These are phyloP conservation scores for Cochlearius cochlearius DNA, from an alignment of 2,113 vertebrate genomes.

Conservation along the genomic window DNA sequence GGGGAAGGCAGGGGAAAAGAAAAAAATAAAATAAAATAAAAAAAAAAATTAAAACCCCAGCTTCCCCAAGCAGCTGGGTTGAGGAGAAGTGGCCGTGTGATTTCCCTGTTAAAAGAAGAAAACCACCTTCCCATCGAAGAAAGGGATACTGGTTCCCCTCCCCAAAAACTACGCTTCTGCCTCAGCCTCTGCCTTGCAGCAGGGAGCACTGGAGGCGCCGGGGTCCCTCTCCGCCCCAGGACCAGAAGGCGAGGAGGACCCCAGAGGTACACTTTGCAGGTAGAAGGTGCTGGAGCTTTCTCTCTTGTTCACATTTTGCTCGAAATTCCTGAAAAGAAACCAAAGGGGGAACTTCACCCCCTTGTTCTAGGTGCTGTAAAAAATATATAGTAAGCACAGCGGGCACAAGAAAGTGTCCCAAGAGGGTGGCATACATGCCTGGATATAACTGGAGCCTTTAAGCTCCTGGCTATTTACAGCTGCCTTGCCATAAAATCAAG, in stretches of 20 bases:
- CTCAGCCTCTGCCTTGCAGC: background rate
- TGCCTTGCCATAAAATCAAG: background rate
- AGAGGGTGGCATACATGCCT: background rate
- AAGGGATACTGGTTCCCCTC: fast-evolving
- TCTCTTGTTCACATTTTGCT: background rate
- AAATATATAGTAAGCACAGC: background rate
- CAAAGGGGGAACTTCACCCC: background rate
- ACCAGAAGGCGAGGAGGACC: background rate
- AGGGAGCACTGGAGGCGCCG: background rate
- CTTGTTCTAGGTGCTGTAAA: background rate
- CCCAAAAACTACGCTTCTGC: background rate
- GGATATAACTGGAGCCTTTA: background rate
- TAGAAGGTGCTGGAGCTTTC: background rate
- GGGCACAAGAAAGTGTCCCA: background rate
- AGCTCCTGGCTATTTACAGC: background rate
- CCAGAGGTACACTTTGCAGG: background rate
- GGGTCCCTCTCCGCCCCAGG: background rate
- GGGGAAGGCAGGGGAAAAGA: background rate
- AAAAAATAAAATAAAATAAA: background rate
- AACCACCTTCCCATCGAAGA: background rate
- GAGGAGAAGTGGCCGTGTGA: background rate
- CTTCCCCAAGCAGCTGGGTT: background rate
- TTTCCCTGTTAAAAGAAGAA: background rate
- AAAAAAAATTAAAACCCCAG: background rate
- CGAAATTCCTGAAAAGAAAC: background rate